Evolutionary conservation across 2,113 vertebrate species (phyloP).

Genomic region (Rhodinocichla rosea): DNA sequence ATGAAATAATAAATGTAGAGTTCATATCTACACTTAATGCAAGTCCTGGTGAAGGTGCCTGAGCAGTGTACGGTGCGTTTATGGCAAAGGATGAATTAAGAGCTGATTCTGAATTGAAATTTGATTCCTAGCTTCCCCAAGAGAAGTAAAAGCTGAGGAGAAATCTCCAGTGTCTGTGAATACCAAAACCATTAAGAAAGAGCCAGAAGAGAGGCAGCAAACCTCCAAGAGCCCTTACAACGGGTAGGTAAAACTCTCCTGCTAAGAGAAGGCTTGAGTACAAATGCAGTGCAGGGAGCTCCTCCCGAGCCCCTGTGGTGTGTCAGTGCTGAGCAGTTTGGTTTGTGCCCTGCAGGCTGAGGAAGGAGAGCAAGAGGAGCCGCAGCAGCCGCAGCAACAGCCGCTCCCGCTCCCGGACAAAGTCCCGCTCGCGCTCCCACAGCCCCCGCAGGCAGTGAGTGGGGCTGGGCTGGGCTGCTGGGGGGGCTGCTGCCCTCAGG

Average conservation of each 20-base stretch:
- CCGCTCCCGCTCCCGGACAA: slow-evolving; percentile 85
- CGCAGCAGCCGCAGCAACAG: slow-evolving; percentile 89
- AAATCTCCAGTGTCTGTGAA: slow-evolving; percentile 84
- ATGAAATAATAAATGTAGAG: neutral
- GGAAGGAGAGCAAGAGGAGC: slow-evolving; percentile 91
- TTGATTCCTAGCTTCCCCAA: slow-evolving; percentile 81
- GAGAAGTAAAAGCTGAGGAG: slow-evolving; percentile 87
- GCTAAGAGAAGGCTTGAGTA: accelerated
- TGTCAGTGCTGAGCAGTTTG: neutral
- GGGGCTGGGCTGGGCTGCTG: neutral
- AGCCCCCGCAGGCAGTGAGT: slow-evolving; percentile 91
- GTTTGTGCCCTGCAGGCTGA: slow-evolving; percentile 58
- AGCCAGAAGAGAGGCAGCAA: slow-evolving; percentile 86
- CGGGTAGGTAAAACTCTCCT: slow-evolving; percentile 76
- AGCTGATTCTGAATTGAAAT: neutral
- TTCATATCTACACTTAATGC: accelerated
- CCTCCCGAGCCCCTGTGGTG: neutral
- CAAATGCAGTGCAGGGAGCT: neutral
- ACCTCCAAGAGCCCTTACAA: slow-evolving; percentile 94
- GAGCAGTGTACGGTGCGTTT: neutral
- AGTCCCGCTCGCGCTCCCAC: slow-evolving; percentile 88
- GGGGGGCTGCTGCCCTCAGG: too few species aligned
- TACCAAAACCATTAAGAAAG: slow-evolving; percentile 88
- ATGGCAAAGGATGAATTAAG: neutral
- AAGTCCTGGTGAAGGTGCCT: neutral